Evolutionary conservation across 1,140 invertebrate species (phyloP).

Genomic region (Tribolium madens): DNA sequence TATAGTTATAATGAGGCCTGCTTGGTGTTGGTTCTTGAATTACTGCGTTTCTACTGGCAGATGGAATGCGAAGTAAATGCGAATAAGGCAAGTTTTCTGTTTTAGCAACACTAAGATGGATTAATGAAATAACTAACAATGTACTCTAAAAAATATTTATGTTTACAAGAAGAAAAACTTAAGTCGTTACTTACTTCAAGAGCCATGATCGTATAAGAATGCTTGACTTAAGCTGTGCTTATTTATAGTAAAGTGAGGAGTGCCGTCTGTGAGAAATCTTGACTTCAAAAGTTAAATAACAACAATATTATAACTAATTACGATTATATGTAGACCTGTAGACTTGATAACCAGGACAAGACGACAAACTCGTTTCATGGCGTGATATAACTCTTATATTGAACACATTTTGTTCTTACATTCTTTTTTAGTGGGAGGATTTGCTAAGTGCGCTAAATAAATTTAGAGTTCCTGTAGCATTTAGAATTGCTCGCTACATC

Average conservation of each 20-base stretch:
- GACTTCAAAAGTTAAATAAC: conserved; percentile 19
- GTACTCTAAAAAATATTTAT: not conserved
- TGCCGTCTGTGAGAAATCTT: not conserved
- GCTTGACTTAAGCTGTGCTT: not conserved
- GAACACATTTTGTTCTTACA: not conserved
- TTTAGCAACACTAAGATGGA: not conserved
- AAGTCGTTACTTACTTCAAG: not conserved
- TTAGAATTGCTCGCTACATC: not conserved
- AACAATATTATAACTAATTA: conserved; percentile 6
- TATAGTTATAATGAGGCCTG: conserved; percentile 64
- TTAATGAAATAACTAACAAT: not conserved
- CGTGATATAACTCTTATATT: not conserved
- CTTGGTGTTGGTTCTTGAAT: not conserved
- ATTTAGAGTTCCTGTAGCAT: not conserved
- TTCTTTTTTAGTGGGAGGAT: not conserved
- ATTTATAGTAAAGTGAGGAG: not conserved
- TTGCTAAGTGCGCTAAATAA: not conserved
- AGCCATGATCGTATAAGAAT: not conserved
- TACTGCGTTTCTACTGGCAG: not conserved
- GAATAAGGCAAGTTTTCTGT: not conserved
- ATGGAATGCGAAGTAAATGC: not conserved
- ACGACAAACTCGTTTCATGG: conserved; percentile 26
- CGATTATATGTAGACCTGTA: not conserved
- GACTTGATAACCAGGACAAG: not conserved
- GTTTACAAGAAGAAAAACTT: not conserved